phyloP scores from a whole-genome alignment of 30 jellyfish, hydroid and myxozoan species.

The Aurelia sp. region DNA sequence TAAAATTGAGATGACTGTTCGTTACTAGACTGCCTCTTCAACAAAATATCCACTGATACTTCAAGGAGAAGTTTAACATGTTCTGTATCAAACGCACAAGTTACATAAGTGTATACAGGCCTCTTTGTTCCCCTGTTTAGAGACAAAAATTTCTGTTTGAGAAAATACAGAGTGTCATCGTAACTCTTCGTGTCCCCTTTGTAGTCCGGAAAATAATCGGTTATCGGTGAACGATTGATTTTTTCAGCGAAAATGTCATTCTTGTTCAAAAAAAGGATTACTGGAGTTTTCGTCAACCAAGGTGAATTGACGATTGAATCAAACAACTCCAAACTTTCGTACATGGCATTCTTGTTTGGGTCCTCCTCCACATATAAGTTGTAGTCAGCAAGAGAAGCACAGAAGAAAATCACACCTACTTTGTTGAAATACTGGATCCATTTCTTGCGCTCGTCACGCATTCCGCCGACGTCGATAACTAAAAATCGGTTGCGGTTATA shows the following conservation, averaged over 20 bases:
- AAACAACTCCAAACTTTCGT: slow-evolving; percentile 64
- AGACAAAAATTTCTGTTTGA: slow-evolving; percentile 54
- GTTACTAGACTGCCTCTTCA: slow-evolving; percentile 62
- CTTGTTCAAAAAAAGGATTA: slow-evolving; percentile 61
- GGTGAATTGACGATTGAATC: slow-evolving; percentile 59
- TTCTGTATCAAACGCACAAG: slow-evolving; percentile 64
- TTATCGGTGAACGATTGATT: slow-evolving; percentile 62
- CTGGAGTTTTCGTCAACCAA: slow-evolving; percentile 64
- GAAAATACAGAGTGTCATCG: slow-evolving; percentile 55
- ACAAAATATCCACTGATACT: slow-evolving; percentile 59
- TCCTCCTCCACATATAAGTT: slow-evolving; percentile 64
- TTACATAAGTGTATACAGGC: slow-evolving; percentile 58
- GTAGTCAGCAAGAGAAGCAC: slow-evolving; percentile 68
- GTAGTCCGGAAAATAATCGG: slow-evolving; percentile 65
- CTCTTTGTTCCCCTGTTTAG: slow-evolving; percentile 55
- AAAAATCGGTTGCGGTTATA: slow-evolving; percentile 55
- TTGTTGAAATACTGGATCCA: slow-evolving; percentile 69
- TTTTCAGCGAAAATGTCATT: slow-evolving; percentile 66
- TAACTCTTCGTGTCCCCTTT: slow-evolving; percentile 65
- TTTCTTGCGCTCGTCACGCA: slow-evolving; percentile 67
- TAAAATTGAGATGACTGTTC: slow-evolving; percentile 58
- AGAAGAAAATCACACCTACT: slow-evolving; percentile 63
- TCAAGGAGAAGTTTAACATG: slow-evolving; percentile 59
- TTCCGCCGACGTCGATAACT: slow-evolving; percentile 69
- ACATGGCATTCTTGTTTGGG: slow-evolving; percentile 66